A percentile compares a stretch with the other conserved stretches of the same genome.
Evolutionary conservation across 2,888 invertebrate genomes (phyloP).

Genomic region (Phaonia tiefii): DNA sequence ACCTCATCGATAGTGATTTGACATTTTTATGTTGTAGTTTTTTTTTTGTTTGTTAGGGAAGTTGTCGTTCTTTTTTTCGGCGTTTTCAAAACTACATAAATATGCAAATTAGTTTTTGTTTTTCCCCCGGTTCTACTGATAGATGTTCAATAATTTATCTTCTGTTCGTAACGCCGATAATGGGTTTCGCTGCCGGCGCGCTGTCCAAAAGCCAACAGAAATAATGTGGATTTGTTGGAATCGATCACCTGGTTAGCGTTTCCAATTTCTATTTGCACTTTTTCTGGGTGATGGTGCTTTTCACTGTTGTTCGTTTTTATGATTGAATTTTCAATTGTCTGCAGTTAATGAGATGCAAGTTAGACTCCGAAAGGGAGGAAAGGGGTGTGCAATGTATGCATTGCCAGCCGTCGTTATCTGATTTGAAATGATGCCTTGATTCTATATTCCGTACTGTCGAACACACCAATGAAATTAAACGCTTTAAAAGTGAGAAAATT

Average conservation of each 20-base stretch:
- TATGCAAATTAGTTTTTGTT: no score
- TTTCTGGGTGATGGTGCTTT: no score
- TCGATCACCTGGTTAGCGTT: slow-evolving; percentile 35
- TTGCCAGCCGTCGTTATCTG: neutral
- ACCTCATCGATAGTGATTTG: no score
- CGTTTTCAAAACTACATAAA: no score
- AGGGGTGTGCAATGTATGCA: neutral
- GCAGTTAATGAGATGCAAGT: slow-evolving; percentile 36
- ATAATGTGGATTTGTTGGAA: slow-evolving; percentile 8
- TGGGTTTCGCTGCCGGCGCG: slow-evolving; percentile 22
- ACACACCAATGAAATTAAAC: slow-evolving; percentile 26
- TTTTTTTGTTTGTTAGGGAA: no score
- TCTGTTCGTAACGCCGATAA: slow-evolving; percentile 13
- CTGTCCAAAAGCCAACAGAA: slow-evolving; percentile 1
- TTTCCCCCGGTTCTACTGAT: slow-evolving; percentile 43
- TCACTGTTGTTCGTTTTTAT: neutral
- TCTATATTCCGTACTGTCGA: no score
- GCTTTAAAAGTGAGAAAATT: slow-evolving; percentile 37
- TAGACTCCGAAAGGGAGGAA: neutral
- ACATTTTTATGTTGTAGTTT: no score
- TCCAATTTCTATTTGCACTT: no score
- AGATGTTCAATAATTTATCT: slow-evolving; percentile 66
- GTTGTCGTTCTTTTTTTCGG: no score
- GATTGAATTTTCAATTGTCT: slow-evolving; percentile 25
- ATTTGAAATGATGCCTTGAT: no score